Evolutionary conservation across 2,888 invertebrate species (phyloP), one percentile per base, ranked within the genome.

Genomic region (Pseudococcus longispinus): DNA sequence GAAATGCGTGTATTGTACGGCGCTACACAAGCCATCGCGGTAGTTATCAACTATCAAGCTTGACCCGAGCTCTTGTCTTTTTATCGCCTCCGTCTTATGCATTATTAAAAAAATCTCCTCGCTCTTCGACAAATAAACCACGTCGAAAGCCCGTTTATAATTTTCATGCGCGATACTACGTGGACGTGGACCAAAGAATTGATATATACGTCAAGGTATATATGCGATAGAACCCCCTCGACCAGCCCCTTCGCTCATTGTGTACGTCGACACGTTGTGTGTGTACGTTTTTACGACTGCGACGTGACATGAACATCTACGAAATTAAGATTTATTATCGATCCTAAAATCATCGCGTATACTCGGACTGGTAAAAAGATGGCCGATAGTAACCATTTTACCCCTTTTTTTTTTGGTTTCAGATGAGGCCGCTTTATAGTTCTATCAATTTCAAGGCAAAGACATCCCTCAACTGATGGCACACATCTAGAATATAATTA

Each of bases 211-310:
- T 74, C 74, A 74, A 74, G 32, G 29, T 37, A 37, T 74, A 23
- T 23, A 74, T 74, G 9, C 74, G 26, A 26, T 51, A 51, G 51
- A 15, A 51, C 4, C 51, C 51, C 6, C n/a, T 51, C n/a, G 51
- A 51, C 51, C n/a, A 51, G 3, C 51, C 51, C n/a, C n/a, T 51
- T 5, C 6, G n/a, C n/a, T 51, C 15, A 51, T 51, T 51, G 51
- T 51, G n/a, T 51, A 51, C 70, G 84, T 84, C 84, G 65, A 84
- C 60, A 84, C 84, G 65, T 51, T 51, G 51, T 51, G 51, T 46
- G 13, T 84, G 84, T 84, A 84, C 65, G 65, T 84, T 84, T 51
- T 84, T 84, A 84, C 42, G 84, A 84, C 84, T 65, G 84, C 32
- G 60, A 84, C 84, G 84, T 84, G 84, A 84, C 84, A 84, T 37